Evolutionary conservation across 1,140 invertebrate species (phyloP).

Genomic region (Aricia agestis): DNA sequence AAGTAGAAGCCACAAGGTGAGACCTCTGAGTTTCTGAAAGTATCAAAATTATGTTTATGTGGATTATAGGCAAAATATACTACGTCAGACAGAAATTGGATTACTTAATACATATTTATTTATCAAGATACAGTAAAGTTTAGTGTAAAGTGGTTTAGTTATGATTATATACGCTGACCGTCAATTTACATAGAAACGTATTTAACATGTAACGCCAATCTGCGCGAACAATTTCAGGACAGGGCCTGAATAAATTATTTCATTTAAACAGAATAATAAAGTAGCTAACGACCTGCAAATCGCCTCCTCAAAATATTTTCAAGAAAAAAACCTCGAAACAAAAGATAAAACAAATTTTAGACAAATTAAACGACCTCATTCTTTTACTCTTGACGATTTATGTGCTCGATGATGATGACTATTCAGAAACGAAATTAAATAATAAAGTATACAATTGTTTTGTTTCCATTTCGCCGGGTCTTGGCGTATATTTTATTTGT

Average conservation of each 20-base stretch:
- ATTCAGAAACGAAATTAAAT: conserved; percentile 55
- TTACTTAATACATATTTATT: not conserved
- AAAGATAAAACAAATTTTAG: conserved; percentile 11
- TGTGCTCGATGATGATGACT: not conserved
- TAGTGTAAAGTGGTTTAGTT: not conserved
- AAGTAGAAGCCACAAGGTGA: too few relatives aligned
- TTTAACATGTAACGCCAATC: conserved; percentile 10
- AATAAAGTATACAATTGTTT: conserved; percentile 65
- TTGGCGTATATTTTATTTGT: conserved; percentile 60
- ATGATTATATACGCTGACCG: not conserved
- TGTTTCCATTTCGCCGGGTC: conserved; percentile 54
- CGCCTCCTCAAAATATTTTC: not conserved
- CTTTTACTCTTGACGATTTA: not conserved
- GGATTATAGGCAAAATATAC: not conserved
- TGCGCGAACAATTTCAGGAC: not conserved
- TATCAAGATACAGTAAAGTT: not conserved
- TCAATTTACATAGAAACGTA: conserved; percentile 11
- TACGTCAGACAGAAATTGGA: not conserved
- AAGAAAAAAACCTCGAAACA: not conserved
- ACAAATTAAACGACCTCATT: not conserved
- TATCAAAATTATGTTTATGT: too few relatives aligned
- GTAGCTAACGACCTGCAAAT: not conserved
- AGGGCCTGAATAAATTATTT: conserved; percentile 4
- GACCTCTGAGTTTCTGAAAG: too few relatives aligned
- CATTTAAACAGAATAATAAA: not conserved